Percentiles rank a stretch among this genome's conserved stretches.
Conservation (phyloP, 1,140 invertebrate genomes). For the Apis dorsata region DNA sequence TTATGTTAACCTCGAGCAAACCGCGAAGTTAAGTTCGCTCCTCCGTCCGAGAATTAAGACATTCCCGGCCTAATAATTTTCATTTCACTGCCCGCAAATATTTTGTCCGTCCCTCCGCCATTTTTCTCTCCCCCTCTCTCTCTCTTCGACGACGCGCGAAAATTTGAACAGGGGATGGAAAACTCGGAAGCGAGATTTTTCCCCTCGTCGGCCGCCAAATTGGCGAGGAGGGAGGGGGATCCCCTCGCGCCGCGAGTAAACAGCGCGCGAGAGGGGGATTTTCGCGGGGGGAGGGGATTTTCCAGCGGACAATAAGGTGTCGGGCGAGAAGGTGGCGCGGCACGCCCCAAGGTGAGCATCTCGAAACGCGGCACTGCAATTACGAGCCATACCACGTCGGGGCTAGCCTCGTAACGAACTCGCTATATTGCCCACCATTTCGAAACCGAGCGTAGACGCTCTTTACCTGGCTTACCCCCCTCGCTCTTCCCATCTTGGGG, state of each 20-base stretch:
- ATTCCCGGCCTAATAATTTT: conserved; percentile 78
- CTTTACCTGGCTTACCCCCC: conserved; percentile 52
- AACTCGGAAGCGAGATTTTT: not conserved
- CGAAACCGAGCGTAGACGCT: conserved; percentile 66
- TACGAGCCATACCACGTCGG: conserved; percentile 79
- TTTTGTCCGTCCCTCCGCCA: conserved; percentile 67
- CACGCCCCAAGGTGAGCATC: conserved; percentile 72
- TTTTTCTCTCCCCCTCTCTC: not conserved
- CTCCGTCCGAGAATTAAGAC: conserved; percentile 73
- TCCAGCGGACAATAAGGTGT: conserved; percentile 75
- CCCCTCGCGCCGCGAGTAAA: too few relatives aligned
- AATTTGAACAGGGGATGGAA: not conserved
- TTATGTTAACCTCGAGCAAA: conserved; percentile 65
- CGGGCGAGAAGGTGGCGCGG: conserved; percentile 59
- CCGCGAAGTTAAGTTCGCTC: conserved; percentile 40
- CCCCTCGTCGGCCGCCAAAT: too few relatives aligned
- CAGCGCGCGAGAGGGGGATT: conserved; percentile 1
- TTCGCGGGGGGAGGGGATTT: conserved; percentile 40
- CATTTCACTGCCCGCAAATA: conserved; percentile 66
- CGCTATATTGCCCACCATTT: conserved; percentile 77
- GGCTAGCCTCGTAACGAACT: conserved; percentile 77
- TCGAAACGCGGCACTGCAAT: conserved; percentile 75
- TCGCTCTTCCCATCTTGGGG: not conserved
- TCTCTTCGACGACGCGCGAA: fast-evolving
- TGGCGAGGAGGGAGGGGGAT: too few relatives aligned